Conservation (phyloP, 2,888 invertebrate species). For the Harpalus rufipes region DNA sequence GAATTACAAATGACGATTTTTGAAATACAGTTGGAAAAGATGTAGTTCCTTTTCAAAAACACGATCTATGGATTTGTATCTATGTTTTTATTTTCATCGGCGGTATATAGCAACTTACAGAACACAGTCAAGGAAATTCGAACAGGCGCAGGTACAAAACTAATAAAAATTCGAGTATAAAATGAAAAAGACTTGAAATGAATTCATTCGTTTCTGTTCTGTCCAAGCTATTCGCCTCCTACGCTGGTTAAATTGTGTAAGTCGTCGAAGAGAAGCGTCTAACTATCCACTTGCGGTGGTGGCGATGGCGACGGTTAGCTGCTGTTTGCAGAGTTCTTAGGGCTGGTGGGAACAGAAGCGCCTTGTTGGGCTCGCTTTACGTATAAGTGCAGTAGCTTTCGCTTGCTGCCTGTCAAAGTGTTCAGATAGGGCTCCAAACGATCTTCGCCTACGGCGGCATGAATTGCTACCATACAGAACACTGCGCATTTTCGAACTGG, state of each 20-base stretch:
- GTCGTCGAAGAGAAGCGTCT: too few relatives aligned
- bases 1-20: too few relatives aligned
- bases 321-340: constrained; percentile 72
- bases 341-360: constrained; percentile 77
- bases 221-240: background rate
- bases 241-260: background rate
- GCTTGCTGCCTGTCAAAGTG: constrained; percentile 92
- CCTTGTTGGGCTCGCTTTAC: constrained; percentile 82
- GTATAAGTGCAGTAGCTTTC: constrained; percentile 89
- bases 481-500: constrained; percentile 97
- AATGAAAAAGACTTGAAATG: too few relatives aligned
- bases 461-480: constrained; percentile 97
- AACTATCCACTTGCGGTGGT: background rate
- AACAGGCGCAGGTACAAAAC: too few relatives aligned
- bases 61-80: too few relatives aligned
- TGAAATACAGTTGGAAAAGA: too few relatives aligned
- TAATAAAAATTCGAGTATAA: too few relatives aligned
- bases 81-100: too few relatives aligned
- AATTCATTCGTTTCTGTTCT: too few relatives aligned
- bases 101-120: too few relatives aligned
- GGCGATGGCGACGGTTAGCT: constrained; percentile 68
- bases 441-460: constrained; percentile 93
- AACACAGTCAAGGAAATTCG: too few relatives aligned
- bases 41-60: too few relatives aligned
- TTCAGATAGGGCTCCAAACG: constrained; percentile 89